These are phyloP conservation scores for Jacana jacana DNA, from an alignment of 2,113 vertebrate species.

Conservation along the genomic window DNA sequence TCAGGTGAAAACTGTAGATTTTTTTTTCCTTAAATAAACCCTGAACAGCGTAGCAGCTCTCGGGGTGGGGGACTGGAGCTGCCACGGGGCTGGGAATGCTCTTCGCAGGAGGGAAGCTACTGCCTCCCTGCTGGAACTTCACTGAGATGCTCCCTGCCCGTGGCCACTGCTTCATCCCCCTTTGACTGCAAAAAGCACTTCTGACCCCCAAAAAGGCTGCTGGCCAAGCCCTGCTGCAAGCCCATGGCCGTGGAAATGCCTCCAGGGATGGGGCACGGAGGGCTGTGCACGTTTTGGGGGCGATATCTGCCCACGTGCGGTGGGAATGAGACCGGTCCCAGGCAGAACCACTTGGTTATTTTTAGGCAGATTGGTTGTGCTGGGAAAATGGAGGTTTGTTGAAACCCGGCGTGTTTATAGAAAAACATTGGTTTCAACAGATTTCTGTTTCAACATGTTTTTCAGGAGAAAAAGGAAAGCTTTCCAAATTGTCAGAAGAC, in stretches of 20 bases:
- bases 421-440: background rate
- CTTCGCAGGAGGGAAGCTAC: background rate
- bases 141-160: background rate
- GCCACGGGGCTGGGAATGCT: rapidly evolving
- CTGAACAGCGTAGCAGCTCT: background rate
- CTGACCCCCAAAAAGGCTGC: background rate
- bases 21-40: background rate
- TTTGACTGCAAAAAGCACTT: background rate
- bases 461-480: background rate
- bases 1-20: background rate
- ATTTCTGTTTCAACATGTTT: background rate
- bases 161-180: rapidly evolving
- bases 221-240: background rate
- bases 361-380: background rate
- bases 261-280: rapidly evolving
- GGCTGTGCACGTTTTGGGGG: rapidly evolving
- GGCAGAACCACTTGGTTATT: background rate
- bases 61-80: background rate
- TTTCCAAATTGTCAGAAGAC: background rate
- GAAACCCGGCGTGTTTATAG: background rate
- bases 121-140: background rate
- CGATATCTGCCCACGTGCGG: rapidly evolving
- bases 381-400: background rate
- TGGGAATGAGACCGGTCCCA: background rate
- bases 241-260: rapidly evolving